Percentiles rank a stretch among this genome's conserved stretches.
phyloP scores from a whole-genome alignment of 2,797 vertebrate species.

The Botia almorhae region DNA sequence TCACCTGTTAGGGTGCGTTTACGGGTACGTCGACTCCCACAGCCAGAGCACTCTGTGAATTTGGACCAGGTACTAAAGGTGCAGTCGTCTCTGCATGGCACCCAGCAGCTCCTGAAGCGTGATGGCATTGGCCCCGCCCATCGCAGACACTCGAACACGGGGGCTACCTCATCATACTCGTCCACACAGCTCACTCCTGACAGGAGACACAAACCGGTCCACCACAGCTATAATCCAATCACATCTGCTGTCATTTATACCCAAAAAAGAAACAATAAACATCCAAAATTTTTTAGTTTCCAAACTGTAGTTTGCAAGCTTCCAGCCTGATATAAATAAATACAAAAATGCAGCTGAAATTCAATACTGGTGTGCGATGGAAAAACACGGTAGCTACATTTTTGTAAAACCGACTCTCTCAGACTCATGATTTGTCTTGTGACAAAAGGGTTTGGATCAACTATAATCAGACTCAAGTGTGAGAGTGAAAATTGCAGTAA shows the following conservation, averaged over 20 bases:
- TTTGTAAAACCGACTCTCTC: not conserved
- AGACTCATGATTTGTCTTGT: not conserved
- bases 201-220: slow-evolving; percentile 31
- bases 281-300: too few species aligned
- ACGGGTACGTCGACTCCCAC: slow-evolving; percentile 77
- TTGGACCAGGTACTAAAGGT: slow-evolving; percentile 90
- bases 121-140: slow-evolving; percentile 83
- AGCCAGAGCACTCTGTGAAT: slow-evolving; percentile 86
- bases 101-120: slow-evolving; percentile 80
- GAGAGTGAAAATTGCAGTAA: not conserved
- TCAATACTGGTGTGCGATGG: not conserved
- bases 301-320: too few species aligned
- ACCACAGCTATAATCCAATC: not conserved
- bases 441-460: not conserved
- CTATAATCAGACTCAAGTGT: not conserved
- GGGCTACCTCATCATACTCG: slow-evolving; percentile 73
- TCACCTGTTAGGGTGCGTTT: slow-evolving; percentile 87
- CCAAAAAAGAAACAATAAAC: not conserved
- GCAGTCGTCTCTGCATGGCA: slow-evolving; percentile 92
- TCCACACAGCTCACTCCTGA: slow-evolving; percentile 85
- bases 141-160: slow-evolving; percentile 81
- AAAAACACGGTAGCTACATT: too few species aligned
- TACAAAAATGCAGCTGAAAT: not conserved
- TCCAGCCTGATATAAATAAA: not conserved
- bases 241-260: not conserved